Conservation (phyloP, 2,113 vertebrate genomes). For the Gorsachius goisagi region DNA sequence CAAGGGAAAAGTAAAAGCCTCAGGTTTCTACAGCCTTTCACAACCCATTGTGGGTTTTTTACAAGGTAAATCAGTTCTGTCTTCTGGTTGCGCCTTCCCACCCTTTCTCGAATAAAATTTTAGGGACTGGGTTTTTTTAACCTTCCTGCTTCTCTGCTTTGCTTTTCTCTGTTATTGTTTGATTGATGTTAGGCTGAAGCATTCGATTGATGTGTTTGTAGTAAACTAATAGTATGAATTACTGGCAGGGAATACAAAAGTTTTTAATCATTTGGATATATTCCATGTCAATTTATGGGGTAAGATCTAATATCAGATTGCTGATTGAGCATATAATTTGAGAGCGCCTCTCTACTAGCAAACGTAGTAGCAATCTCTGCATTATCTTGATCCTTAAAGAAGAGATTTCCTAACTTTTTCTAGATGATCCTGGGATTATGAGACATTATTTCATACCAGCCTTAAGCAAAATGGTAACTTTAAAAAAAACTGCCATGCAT, state of each 20-base stretch:
- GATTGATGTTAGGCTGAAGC: not conserved
- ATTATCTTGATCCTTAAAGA: not conserved
- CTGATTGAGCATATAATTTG: not conserved
- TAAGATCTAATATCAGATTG: not conserved
- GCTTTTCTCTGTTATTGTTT: not conserved
- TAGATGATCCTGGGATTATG: not conserved
- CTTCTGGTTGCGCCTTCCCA: not conserved
- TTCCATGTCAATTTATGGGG: not conserved
- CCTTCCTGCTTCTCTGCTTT: not conserved
- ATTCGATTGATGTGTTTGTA: not conserved
- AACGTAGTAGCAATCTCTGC: not conserved
- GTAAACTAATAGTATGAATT: not conserved
- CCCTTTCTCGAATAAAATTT: not conserved
- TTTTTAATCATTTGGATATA: not conserved
- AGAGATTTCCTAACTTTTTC: not conserved
- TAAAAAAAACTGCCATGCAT: rapidly evolving
- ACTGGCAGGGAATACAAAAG: not conserved
- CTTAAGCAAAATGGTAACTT: not conserved
- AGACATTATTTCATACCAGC: not conserved
- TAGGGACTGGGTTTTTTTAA: not conserved
- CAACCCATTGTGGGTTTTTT: not conserved
- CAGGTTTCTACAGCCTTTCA: not conserved
- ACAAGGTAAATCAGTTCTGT: not conserved
- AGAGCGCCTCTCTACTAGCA: not conserved
- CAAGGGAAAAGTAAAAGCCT: not conserved